Conservation (phyloP, 2,888 invertebrate genomes). For the Agrochola litura region DNA sequence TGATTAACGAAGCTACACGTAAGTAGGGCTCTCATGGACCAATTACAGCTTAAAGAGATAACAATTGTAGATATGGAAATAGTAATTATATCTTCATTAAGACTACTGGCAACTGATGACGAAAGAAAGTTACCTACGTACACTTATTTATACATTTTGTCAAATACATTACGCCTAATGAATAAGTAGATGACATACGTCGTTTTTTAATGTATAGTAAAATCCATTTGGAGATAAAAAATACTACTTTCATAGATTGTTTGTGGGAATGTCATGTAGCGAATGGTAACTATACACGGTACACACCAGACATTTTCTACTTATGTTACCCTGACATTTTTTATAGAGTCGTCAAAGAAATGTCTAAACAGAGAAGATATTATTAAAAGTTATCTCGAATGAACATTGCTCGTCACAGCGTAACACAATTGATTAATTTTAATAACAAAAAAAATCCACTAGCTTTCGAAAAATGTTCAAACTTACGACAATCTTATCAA, state of each 20-base stretch:
- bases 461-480: constrained; percentile 23
- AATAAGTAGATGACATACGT: constrained; percentile 13
- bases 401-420: constrained; percentile 1
- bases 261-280: constrained; percentile 1
- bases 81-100: constrained; percentile 58
- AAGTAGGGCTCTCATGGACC: constrained; percentile 64
- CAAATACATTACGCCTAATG: background rate
- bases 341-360: background rate
- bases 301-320: constrained; percentile 7
- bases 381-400: background rate
- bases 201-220: background rate
- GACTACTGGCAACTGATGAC: constrained; percentile 18
- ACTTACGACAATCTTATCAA: constrained; percentile 3
- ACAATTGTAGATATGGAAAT: constrained; percentile 47
- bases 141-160: background rate
- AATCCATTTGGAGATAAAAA: constrained; percentile 7
- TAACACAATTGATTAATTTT: constrained; percentile 19
- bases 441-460: constrained; percentile 2
- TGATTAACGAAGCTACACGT: constrained; percentile 64
- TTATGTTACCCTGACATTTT: constrained; percentile 20
- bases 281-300: constrained; percentile 32
- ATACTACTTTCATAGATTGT: background rate
- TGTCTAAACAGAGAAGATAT: background rate
- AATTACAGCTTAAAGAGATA: constrained; percentile 59
- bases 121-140: constrained; percentile 24